These are phyloP conservation scores for Benthosema pterotum DNA, from an alignment of 2,797 vertebrate species.

Conservation along the genomic window DNA sequence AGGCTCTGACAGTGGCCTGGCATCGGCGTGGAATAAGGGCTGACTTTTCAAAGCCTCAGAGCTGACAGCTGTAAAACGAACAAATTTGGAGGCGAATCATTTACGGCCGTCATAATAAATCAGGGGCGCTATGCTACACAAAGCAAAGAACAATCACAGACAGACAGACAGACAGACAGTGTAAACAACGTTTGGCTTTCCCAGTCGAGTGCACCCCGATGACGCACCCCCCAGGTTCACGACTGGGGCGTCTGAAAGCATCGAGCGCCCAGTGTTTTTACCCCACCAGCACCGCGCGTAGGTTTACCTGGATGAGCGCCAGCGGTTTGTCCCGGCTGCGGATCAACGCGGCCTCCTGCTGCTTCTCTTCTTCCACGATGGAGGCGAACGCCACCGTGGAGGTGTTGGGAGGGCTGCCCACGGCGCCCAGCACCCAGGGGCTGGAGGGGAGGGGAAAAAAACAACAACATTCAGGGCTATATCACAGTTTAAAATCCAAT, in stretches of 20 bases:
- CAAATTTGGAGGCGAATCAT: slow-evolving; percentile 20
- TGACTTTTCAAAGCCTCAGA: not conserved
- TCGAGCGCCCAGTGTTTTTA: too few relatives aligned
- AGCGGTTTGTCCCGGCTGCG: slow-evolving; percentile 95
- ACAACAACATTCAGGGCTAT: too few relatives aligned
- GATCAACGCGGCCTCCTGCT: slow-evolving; percentile 94
- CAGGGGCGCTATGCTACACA: slow-evolving; percentile 29
- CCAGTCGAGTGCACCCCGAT: slow-evolving; percentile 6
- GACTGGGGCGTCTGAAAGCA: slow-evolving; percentile 3
- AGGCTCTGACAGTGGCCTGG: slow-evolving; percentile 55
- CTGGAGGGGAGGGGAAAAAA: slow-evolving; percentile 72
- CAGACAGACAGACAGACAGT: not conserved
- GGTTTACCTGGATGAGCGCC: slow-evolving; percentile 96
- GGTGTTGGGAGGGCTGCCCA: slow-evolving; percentile 70
- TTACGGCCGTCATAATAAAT: slow-evolving; percentile 19
- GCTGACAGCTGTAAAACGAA: slow-evolving; percentile 13
- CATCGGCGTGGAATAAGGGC: slow-evolving; percentile 10
- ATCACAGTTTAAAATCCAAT: too few relatives aligned
- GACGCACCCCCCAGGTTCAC: slow-evolving; percentile 11
- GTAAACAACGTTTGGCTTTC: slow-evolving; percentile 2
- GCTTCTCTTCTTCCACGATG: slow-evolving; percentile 94
- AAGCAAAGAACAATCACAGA: not conserved
- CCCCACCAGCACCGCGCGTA: too few relatives aligned
- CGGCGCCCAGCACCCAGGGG: slow-evolving; percentile 87
- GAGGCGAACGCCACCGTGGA: slow-evolving; percentile 89